A percentile compares a stretch with the other conserved stretches of the same genome.
phyloP scores from a whole-genome alignment of 1,140 invertebrate species.

The Formica exsecta region DNA sequence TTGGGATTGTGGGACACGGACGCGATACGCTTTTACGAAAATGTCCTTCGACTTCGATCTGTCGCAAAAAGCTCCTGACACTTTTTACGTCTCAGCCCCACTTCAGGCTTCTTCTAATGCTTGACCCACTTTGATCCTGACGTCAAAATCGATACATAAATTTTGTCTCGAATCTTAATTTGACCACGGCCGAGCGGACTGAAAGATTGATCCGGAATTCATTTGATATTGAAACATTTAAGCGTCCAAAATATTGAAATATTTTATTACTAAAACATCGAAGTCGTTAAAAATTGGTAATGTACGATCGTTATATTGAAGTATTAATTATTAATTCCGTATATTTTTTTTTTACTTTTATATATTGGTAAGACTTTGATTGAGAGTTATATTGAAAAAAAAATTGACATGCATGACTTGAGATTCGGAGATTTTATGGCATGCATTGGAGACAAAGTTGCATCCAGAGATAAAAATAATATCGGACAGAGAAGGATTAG shows the following conservation, averaged over 20 bases:
- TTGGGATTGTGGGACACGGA: slow-evolving; percentile 11
- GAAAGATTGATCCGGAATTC: neutral
- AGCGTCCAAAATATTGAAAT: neutral
- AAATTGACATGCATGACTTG: neutral
- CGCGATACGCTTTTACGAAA: neutral
- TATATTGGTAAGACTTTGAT: neutral
- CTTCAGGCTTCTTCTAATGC: slow-evolving; percentile 25
- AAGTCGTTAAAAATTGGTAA: neutral
- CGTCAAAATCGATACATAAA: slow-evolving; percentile 23
- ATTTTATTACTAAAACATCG: neutral
- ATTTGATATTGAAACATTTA: neutral
- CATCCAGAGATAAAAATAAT: slow-evolving; percentile 4
- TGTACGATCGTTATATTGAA: neutral
- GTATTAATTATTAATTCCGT: neutral
- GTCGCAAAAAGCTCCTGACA: slow-evolving; percentile 16
- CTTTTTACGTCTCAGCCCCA: slow-evolving; percentile 1
- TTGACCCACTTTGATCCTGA: slow-evolving; percentile 8
- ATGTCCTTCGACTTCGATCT: slow-evolving; percentile 24
- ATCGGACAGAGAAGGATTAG: neutral
- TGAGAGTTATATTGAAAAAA: neutral
- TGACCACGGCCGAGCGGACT: neutral
- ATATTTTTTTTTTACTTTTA: neutral
- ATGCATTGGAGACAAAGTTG: neutral
- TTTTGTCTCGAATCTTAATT: slow-evolving; percentile 27
- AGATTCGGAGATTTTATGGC: neutral